A percentile compares a stretch with the other conserved stretches of the same genome.
These are phyloP conservation scores for Athene cunicularia DNA, from an alignment of 2,113 vertebrate genomes.

Conservation along the genomic window DNA sequence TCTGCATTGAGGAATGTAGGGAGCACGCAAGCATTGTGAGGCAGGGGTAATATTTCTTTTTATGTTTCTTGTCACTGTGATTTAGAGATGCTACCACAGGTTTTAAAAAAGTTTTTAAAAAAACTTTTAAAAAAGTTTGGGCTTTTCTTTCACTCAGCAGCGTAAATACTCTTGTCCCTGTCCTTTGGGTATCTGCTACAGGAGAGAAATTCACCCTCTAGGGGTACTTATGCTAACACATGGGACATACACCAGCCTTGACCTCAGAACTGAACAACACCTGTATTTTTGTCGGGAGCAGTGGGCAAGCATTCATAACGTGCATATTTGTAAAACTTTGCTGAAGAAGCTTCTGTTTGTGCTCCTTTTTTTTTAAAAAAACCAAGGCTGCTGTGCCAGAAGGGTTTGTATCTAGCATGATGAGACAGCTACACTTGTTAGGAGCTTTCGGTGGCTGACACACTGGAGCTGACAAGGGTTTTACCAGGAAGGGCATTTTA, in stretches of 20 bases:
- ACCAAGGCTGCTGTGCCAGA: neutral
- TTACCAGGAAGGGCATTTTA: neutral
- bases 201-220: neutral
- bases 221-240: neutral
- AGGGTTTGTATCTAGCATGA: neutral
- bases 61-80: neutral
- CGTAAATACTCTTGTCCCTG: neutral
- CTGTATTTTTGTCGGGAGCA: neutral
- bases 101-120: neutral
- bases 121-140: neutral
- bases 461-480: neutral
- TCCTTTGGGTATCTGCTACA: neutral
- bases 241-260: neutral
- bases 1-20: neutral
- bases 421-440: neutral
- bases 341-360: neutral
- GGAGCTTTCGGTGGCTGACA: neutral
- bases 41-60: neutral
- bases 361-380: neutral
- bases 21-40: rapidly evolving
- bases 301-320: neutral
- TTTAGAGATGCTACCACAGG: neutral
- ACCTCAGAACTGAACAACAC: neutral
- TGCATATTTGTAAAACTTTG: neutral
- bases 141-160: neutral